These are phyloP conservation scores for human DNA, from an alignment of 2,113 vertebrate species.

Conservation along the genomic window GRCh38 chr5:138186001-138186500, in stretches of 20 bases:
- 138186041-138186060: slow-evolving; percentile 92
- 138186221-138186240: background rate
- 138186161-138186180: background rate
- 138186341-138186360: slow-evolving; percentile 93
- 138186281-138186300: slow-evolving; percentile 87
- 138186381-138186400: slow-evolving; percentile 91
- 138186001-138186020: slow-evolving; percentile 83
- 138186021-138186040: slow-evolving; percentile 93
- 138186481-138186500: background rate
- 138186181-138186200: background rate
- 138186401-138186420: slow-evolving; percentile 88
- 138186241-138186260: background rate
- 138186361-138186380: slow-evolving; percentile 94
- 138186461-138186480: background rate
- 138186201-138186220: slow-evolving; percentile 48
- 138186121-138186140: background rate
- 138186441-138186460: background rate
- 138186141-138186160: background rate
- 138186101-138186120: background rate
- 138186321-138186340: slow-evolving; percentile 88
- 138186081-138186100: slow-evolving; percentile 7
- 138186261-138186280: slow-evolving; percentile 3
- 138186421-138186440: slow-evolving; percentile 91
- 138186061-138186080: background rate
- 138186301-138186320: slow-evolving; percentile 89